These are phyloP conservation scores for Aphelinus atriplicis DNA, from an alignment of 1,140 invertebrate species.

Conservation along the genomic window DNA sequence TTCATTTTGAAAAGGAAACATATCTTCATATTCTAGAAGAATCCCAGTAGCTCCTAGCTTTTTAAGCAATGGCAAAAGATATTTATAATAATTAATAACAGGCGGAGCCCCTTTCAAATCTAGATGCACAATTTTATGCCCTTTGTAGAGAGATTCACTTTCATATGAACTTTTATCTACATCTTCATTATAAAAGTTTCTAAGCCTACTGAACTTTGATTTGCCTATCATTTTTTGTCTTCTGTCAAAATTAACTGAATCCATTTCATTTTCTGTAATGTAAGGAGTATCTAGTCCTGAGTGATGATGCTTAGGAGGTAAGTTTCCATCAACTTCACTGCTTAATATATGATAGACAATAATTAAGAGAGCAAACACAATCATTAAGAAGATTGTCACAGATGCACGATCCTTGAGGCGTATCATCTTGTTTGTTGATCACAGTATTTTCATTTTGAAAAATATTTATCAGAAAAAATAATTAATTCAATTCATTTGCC, in stretches of 20 bases:
- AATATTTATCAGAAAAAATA: no score
- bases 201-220: slow-evolving; percentile 22
- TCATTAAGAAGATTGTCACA: slow-evolving; percentile 53
- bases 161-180: slow-evolving; percentile 38
- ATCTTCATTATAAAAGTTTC: slow-evolving; percentile 35
- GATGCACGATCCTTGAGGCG: slow-evolving; percentile 53
- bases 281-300: no score
- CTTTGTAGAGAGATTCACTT: slow-evolving; percentile 50
- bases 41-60: slow-evolving; percentile 86
- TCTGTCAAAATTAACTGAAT: background rate
- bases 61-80: slow-evolving; percentile 80
- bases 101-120: slow-evolving; percentile 93
- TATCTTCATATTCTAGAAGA: slow-evolving; percentile 96
- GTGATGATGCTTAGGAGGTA: slow-evolving; percentile 20
- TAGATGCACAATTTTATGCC: slow-evolving; percentile 77
- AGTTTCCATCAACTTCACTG: slow-evolving; percentile 51
- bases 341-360: slow-evolving; percentile 59
- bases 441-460: no score
- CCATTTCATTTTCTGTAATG: no score
- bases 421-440: slow-evolving; percentile 47
- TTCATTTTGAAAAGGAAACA: slow-evolving; percentile 89
- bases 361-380: slow-evolving; percentile 52
- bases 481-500: no score
- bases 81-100: slow-evolving; percentile 75
- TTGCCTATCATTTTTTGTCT: slow-evolving; percentile 38